Conservation (phyloP, 2,113 vertebrate genomes). For the Leuciscus idus region DNA sequence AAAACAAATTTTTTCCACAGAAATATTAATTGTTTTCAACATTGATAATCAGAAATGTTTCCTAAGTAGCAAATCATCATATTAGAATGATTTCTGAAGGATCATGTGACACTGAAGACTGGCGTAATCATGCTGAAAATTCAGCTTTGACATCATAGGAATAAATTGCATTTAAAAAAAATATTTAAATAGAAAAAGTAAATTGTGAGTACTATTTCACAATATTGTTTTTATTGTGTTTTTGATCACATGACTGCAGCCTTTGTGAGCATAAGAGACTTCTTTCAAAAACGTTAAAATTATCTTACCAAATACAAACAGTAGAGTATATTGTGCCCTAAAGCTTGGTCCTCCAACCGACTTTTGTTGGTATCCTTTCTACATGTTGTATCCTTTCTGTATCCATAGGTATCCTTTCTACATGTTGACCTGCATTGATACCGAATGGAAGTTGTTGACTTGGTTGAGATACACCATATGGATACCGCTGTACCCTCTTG, state of each 20-base stretch:
- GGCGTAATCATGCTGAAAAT: not conserved
- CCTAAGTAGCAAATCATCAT: not conserved
- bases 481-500: constrained; percentile 93
- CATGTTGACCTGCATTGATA: constrained; percentile 88
- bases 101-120: not conserved
- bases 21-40: not conserved
- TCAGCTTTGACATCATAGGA: not conserved
- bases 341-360: not conserved
- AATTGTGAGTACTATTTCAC: not conserved
- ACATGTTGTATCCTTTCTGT: no score
- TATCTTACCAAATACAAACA: no score
- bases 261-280: not conserved
- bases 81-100: not conserved
- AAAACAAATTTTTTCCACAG: no score
- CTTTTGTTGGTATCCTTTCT: constrained; percentile 83
- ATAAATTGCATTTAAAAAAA: not conserved
- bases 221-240: not conserved
- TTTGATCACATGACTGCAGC: not conserved
- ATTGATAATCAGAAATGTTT: not conserved
- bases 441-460: constrained; percentile 92
- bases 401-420: constrained; percentile 94
- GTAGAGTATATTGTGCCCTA: not conserved
- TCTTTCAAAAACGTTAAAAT: no score
- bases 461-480: constrained; percentile 93
- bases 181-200: not conserved